Evolutionary conservation across 2,888 invertebrate species (phyloP), one percentile per base, ranked within the genome.

Genomic region (Synergus laeviventris): DNA sequence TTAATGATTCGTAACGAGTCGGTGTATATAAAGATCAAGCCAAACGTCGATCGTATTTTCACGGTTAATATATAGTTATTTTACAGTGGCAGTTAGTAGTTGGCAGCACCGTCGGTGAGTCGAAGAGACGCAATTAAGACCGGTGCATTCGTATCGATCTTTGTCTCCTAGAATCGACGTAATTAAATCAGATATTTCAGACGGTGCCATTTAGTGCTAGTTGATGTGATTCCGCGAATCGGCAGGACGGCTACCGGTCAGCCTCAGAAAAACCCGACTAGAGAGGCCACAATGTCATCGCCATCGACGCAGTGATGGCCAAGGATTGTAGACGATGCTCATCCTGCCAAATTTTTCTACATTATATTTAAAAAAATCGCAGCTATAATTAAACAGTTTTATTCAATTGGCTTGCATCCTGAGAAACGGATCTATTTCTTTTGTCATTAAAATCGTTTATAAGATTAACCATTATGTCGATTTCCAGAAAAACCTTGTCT

Each of bases 131-230:
- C 87, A 89, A 89, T 90, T 89, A 89, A 89, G 85, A 86, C 84
- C 86, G 83, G 84, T 80, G 86, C 83, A 82, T 85, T 84, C 82
- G 85, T 86, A 86, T 86, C 87, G 89, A 89, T 89, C 89, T 88
- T 87, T 87, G 89, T 89, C 89, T 87, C 86, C 84, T 86, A 88
- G 87, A 87, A 89, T 87, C 87, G 85, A 84, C 85, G 87, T 88
- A 89, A 89, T 90, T 90, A 89, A 90, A 90, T 89, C 87, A 85
- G 86, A 88, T 88, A 88, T 88, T 89, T 89, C 89, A 86, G 86
- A 85, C 89, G 87, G 86, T 85, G 85, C 84, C 86, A 86, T 89
- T 89, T 88, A 87, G 84, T 82, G 81, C 84, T 78, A 56, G 74
- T 38, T 61, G 79, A 56, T 73, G 76, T 62, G 77, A 80, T 76